Evolutionary conservation across 2,797 vertebrate species (phyloP).

Genomic region (Leucoraja ocellata): DNA sequence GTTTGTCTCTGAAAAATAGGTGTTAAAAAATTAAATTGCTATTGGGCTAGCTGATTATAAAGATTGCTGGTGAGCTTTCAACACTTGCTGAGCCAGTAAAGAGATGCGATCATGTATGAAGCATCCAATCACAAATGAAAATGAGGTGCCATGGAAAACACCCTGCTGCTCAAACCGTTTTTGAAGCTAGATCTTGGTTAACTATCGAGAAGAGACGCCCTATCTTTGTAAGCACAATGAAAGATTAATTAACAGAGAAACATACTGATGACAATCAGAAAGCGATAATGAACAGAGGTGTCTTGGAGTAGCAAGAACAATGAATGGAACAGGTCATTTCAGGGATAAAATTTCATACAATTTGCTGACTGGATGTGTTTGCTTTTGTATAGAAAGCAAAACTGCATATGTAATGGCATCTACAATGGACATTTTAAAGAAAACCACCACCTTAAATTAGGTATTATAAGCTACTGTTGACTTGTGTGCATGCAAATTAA

Average conservation of each 20-base stretch:
- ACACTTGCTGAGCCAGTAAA: background rate
- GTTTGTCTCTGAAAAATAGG: background rate
- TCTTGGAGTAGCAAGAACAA: background rate
- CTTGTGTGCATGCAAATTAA: background rate
- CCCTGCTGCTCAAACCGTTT: background rate
- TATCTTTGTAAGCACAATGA: background rate
- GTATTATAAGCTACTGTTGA: background rate
- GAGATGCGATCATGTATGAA: background rate
- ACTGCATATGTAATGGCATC: background rate
- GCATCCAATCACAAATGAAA: background rate
- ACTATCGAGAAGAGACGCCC: background rate
- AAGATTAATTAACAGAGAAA: background rate
- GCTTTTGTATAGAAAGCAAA: background rate
- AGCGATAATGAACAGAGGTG: background rate
- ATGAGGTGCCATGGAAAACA: background rate
- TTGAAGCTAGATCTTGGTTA: background rate
- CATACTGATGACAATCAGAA: background rate
- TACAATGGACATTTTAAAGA: slow-evolving; percentile 3
- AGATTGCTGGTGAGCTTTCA: background rate
- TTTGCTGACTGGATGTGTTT: background rate
- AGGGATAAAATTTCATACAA: slow-evolving; percentile 3
- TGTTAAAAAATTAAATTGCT: background rate
- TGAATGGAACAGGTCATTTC: background rate
- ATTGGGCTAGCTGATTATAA: background rate
- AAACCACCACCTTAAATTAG: background rate